phyloP scores from a whole-genome alignment of 2,113 vertebrate genomes.

The Ictidomys tridecemlineatus region DNA sequence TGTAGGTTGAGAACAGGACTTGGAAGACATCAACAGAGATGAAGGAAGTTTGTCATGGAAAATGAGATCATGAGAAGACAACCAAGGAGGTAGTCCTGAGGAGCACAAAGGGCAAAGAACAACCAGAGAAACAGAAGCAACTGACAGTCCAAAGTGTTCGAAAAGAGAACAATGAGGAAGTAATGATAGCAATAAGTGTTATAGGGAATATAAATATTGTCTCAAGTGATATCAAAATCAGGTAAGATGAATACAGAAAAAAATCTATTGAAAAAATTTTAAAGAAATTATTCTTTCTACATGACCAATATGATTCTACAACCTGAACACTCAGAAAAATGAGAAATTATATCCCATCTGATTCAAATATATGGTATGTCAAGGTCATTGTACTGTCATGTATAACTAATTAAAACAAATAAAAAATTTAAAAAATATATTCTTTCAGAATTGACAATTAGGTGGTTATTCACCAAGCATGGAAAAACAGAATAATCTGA shows the following conservation, averaged over 20 bases:
- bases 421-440: background rate
- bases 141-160: background rate
- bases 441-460: conserved; percentile 38
- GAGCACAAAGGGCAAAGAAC: background rate
- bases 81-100: background rate
- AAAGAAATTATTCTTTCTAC: background rate
- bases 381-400: no score
- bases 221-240: background rate
- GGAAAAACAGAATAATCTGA: background rate
- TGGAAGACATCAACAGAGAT: background rate
- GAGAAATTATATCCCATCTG: no score
- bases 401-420: no score
- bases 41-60: background rate
- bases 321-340: no score
- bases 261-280: background rate
- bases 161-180: background rate
- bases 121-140: background rate
- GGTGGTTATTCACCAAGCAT: conserved; percentile 24
- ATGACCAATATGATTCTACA: no score
- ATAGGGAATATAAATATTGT: background rate
- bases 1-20: background rate
- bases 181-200: background rate
- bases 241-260: background rate
- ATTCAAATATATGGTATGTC: no score
- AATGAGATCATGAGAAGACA: background rate